Percentiles rank a stretch among this genome's conserved stretches.
These are phyloP conservation scores for Leucoptera coffeella DNA, from an alignment of 2,888 invertebrate genomes.

Conservation along the genomic window DNA sequence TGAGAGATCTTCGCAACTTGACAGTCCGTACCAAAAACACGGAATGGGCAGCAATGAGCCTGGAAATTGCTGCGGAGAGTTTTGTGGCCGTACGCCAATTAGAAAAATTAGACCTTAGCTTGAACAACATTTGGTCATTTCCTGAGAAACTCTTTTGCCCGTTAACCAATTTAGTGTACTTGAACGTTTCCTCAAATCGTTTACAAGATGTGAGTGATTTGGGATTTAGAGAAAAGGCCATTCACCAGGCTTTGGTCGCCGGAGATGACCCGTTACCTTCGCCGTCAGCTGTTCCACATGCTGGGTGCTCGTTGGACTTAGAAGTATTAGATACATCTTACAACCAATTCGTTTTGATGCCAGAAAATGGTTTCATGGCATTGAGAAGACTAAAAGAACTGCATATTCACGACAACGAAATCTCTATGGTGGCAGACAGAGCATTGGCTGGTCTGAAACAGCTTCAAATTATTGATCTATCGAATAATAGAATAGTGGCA, in stretches of 20 bases:
- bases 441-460: slow-evolving; percentile 76
- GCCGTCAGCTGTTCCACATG: slow-evolving; percentile 28
- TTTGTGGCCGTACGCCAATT: slow-evolving; percentile 72
- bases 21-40: slow-evolving; percentile 81
- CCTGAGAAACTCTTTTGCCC: slow-evolving; percentile 82
- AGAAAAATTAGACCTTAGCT: slow-evolving; percentile 78
- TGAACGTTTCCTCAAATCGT: slow-evolving; percentile 84
- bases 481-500: slow-evolving; percentile 84
- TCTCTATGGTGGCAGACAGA: slow-evolving; percentile 80
- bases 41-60: slow-evolving; percentile 76
- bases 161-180: slow-evolving; percentile 66
- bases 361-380: slow-evolving; percentile 76
- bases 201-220: slow-evolving; percentile 83
- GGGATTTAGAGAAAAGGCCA: slow-evolving; percentile 70
- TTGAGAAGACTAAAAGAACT: slow-evolving; percentile 72
- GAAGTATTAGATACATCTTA: slow-evolving; percentile 77
- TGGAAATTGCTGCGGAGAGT: slow-evolving; percentile 74
- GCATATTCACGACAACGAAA: slow-evolving; percentile 82
- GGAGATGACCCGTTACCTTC: slow-evolving; percentile 44
- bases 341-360: slow-evolving; percentile 80
- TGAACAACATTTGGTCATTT: slow-evolving; percentile 85
- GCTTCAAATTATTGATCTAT: slow-evolving; percentile 80
- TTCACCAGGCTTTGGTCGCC: slow-evolving; percentile 60
- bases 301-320: slow-evolving; percentile 70
- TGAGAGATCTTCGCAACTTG: slow-evolving; percentile 76